These are phyloP conservation scores for Plutomurus gul DNA, from an alignment of 1,140 invertebrate species.

Conservation along the genomic window DNA sequence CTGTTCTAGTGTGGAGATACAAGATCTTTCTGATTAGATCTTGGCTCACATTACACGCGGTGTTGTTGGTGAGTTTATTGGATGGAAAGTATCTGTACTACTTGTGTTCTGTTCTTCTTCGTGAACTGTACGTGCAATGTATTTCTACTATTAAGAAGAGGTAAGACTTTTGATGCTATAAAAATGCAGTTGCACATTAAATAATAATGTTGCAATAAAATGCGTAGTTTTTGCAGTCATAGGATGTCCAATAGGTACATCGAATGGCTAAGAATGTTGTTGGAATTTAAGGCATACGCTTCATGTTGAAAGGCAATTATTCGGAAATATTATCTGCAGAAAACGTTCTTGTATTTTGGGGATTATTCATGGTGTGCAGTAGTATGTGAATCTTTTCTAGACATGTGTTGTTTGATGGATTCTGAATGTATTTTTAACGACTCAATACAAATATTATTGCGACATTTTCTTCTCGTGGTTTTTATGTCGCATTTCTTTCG, in stretches of 20 bases:
- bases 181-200: constrained; percentile 29
- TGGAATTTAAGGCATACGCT: constrained; percentile 22
- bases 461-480: constrained; percentile 1
- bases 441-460: constrained; percentile 25
- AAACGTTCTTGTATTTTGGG: too few species aligned
- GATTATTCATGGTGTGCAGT: too few species aligned
- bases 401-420: not conserved
- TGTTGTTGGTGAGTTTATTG: too few species aligned
- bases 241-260: not conserved
- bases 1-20: not conserved
- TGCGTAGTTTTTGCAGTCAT: not conserved
- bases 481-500: too few species aligned
- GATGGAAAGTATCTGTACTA: too few species aligned
- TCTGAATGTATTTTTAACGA: not conserved
- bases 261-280: not conserved
- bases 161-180: not conserved
- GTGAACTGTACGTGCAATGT: not conserved
- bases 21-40: constrained; percentile 2
- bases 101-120: not conserved
- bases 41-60: too few species aligned
- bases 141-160: not conserved
- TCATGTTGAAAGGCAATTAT: not conserved
- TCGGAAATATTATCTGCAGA: not conserved
- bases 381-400: too few species aligned
- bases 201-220: constrained; percentile 23